These are phyloP conservation scores for Mandrillus leucophaeus DNA, from an alignment of 2,113 vertebrate genomes.

Conservation along the genomic window DNA sequence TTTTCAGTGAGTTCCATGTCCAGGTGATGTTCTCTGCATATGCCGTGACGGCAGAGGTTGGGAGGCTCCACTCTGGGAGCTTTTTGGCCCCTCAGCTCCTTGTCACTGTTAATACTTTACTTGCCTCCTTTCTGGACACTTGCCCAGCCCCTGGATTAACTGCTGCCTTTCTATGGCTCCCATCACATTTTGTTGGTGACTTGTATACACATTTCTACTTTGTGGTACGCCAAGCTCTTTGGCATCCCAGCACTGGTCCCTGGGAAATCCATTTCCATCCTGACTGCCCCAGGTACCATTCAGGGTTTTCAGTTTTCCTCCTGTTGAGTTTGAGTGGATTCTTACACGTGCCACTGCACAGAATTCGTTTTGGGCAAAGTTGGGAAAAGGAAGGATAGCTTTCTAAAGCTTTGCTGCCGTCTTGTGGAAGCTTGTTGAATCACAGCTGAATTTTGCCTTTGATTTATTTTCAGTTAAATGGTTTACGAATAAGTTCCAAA, in stretches of 20 bases:
- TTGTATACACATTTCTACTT: background rate
- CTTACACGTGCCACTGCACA: background rate
- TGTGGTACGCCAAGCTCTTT: background rate
- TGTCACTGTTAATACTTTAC: background rate
- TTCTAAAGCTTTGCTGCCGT: conserved; percentile 12
- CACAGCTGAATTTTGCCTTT: conserved; percentile 3
- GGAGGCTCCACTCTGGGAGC: background rate
- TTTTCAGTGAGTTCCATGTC: background rate
- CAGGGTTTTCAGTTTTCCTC: background rate
- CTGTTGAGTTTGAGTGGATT: background rate
- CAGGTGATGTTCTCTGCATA: background rate
- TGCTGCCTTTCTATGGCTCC: background rate
- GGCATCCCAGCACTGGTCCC: background rate
- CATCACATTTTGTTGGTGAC: background rate
- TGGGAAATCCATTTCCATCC: background rate
- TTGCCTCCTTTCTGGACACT: background rate
- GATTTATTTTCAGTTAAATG: background rate
- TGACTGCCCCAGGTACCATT: background rate
- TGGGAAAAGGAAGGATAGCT: background rate
- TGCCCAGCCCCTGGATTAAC: background rate
- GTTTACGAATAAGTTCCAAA: background rate
- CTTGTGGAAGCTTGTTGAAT: conserved; percentile 42
- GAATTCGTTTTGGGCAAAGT: background rate
- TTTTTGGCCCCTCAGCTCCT: background rate
- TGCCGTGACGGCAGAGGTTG: too few relatives aligned